These are phyloP conservation scores for Paramormyrops hopkinsi DNA, from an alignment of 2,797 vertebrate species.

Conservation along the genomic window DNA sequence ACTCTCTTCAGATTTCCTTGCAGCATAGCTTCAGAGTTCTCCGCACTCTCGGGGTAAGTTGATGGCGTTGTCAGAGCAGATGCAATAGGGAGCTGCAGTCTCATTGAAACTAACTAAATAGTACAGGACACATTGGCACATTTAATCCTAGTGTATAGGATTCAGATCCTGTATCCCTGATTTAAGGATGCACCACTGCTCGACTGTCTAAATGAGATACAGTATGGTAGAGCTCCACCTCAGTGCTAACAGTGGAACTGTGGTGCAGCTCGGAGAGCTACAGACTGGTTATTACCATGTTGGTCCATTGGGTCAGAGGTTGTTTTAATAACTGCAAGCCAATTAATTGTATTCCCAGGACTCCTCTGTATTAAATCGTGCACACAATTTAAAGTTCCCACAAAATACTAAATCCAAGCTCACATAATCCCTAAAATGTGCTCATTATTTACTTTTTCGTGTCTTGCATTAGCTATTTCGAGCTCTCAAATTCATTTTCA, in stretches of 20 bases:
- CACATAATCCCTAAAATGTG: neutral
- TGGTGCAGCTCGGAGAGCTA: neutral
- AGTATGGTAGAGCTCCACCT: neutral
- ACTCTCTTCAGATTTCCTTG: neutral
- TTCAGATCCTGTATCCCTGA: neutral
- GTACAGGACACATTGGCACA: neutral
- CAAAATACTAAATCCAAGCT: neutral
- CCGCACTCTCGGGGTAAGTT: neutral
- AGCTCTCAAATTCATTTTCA: neutral
- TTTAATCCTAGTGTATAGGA: neutral
- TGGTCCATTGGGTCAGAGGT: neutral
- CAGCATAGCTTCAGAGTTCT: neutral
- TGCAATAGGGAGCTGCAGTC: neutral
- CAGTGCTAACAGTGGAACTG: neutral
- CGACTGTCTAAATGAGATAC: neutral
- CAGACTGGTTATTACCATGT: neutral
- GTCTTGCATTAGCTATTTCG: neutral
- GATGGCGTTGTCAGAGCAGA: neutral
- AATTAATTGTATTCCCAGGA: neutral
- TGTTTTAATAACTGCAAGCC: neutral
- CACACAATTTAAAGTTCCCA: neutral
- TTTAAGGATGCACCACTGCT: neutral
- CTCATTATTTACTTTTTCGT: neutral
- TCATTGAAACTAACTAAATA: neutral
- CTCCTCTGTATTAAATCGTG: neutral